A percentile compares a stretch with the other conserved stretches of the same genome.
phyloP scores from a whole-genome alignment of 2,113 vertebrate species.

The Apistogramma diplotaenia region DNA sequence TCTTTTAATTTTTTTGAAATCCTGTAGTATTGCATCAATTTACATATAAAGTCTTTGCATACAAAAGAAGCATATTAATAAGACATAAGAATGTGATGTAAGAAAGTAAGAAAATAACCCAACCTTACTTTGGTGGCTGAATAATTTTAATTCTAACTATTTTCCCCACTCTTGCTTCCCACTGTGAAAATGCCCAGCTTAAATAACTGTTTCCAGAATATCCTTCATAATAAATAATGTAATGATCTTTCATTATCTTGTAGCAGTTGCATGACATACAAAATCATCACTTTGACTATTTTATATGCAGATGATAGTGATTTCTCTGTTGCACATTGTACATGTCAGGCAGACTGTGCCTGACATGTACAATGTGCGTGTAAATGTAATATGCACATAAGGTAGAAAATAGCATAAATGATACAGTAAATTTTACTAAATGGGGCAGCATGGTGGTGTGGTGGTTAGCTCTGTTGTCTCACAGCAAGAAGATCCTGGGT shows the following conservation, averaged over 20 bases:
- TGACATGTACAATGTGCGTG: no score
- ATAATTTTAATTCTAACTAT: not conserved
- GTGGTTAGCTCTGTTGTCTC: no score
- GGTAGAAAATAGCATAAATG: no score
- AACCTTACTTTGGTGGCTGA: no score
- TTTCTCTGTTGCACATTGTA: not conserved
- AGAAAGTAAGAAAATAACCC: not conserved
- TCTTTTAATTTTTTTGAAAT: not conserved
- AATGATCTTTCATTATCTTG: not conserved
- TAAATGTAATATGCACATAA: no score
- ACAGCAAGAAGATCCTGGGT: no score
- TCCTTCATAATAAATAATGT: not conserved
- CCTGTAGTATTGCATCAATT: not conserved
- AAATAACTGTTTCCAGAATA: not conserved
- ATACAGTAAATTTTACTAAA: no score
- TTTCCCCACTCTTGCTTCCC: not conserved
- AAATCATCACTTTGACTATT: not conserved
- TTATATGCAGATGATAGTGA: not conserved
- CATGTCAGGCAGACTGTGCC: no score
- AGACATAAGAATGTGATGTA: not conserved
- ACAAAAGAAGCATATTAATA: not conserved
- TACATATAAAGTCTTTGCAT: constrained; percentile 1
- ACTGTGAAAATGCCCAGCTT: not conserved
- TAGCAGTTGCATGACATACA: not conserved
- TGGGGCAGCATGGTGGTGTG: no score